A percentile compares a stretch with the other conserved stretches of the same genome.
phyloP scores from a whole-genome alignment of 2,888 invertebrate species.

The Lysandra coridon region DNA sequence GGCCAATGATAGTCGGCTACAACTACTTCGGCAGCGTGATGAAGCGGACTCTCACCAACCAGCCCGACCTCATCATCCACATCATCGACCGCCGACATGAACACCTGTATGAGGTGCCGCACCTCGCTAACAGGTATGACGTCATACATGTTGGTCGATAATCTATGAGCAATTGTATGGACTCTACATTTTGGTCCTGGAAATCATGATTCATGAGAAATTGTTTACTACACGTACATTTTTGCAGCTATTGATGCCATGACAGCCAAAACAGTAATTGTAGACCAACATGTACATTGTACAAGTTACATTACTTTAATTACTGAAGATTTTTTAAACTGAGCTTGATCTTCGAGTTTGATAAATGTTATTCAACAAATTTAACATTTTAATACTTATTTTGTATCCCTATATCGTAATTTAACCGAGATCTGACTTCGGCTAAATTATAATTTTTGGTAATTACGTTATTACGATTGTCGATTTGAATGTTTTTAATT shows the following conservation, averaged over 20 bases:
- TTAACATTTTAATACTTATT: not conserved
- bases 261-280: too few relatives aligned
- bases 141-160: too few relatives aligned
- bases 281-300: too few relatives aligned
- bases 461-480: not conserved
- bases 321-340: constrained; percentile 24
- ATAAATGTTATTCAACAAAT: too few relatives aligned
- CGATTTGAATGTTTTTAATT: constrained; percentile 2
- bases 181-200: too few relatives aligned
- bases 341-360: not conserved
- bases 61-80: constrained; percentile 89
- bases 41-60: constrained; percentile 89
- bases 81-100: constrained; percentile 87
- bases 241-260: too few relatives aligned
- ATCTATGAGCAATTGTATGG: too few relatives aligned
- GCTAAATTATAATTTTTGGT: not conserved
- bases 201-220: too few relatives aligned
- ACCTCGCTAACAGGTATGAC: constrained; percentile 72
- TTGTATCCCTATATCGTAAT: not conserved
- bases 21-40: constrained; percentile 92
- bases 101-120: constrained; percentile 93
- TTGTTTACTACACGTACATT: too few relatives aligned
- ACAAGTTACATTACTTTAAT: too few relatives aligned
- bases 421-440: not conserved
- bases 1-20: constrained; percentile 47